Base-by-base conservation (phyloP, 2,797 vertebrate genomes). In the Valencia hispanica region DNA sequence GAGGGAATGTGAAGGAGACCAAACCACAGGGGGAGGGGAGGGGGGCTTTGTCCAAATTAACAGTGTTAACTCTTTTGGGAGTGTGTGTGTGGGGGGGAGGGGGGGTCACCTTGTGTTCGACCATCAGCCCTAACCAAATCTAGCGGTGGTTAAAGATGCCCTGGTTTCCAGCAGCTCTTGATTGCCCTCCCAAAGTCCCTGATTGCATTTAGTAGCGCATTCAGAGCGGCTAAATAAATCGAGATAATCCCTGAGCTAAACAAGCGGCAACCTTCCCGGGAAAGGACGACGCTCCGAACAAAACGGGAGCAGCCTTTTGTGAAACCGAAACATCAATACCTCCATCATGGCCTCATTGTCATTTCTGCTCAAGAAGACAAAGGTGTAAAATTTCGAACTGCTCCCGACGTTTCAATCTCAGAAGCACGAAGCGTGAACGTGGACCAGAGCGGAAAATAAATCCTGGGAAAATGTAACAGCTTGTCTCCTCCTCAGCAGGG, bases 81-180 rank as follows among this genome's bases (percentile, higher is more conserved):
- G 77, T 18, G 39, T 63, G 73, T 32, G 27, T 6, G n/a, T 30
- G 53, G 0, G n/a, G 1, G n/a, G n/a, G n/a, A n/a, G 47, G 57
- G 34, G 77, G 82, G 92, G 93, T 94, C 92, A 94, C 92, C 88
- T 92, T 90, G 85, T 77, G 18, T 47, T 85, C 68, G 45, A 63
- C 73, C 83, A 74, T 80, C 79, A 63, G 65, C 77, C 87, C 36
- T 65, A 63, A 85, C 53, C 69, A 75, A 79, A 85, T 89, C 80
- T 86, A 75, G 86, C 68, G 72, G 79, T 84, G 86, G 77, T 80
- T 84, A 90, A 91, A 90, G 85, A 53, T 81, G 51, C 81, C 70
- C 36, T 7, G 68, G 74, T 89, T 92, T 83, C 81, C 75, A 86
- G 77, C 80, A 70, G 79, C 86, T 86, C 73, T 70, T 90, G 82